A percentile compares a stretch with the other conserved stretches of the same genome.
These are phyloP conservation scores for Catharus ustulatus DNA, from an alignment of 2,797 vertebrate genomes.

Conservation along the genomic window DNA sequence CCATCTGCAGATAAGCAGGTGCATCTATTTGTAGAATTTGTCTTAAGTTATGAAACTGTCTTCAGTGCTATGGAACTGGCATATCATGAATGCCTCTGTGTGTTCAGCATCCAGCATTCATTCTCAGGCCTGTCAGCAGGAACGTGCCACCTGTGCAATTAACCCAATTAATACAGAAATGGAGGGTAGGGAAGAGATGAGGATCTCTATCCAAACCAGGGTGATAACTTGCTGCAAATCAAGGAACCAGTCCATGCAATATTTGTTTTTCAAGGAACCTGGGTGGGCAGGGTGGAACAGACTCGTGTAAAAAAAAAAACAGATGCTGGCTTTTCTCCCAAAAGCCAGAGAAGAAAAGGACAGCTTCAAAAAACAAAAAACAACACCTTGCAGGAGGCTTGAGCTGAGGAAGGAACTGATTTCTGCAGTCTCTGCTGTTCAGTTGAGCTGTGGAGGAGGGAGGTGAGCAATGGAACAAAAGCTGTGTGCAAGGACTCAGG, in stretches of 20 bases:
- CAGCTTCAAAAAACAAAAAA: background rate
- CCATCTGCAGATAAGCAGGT: conserved; percentile 51
- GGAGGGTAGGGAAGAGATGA: background rate
- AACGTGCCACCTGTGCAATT: background rate
- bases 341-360: background rate
- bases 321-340: background rate
- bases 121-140: background rate
- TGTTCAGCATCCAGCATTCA: background rate
- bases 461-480: background rate
- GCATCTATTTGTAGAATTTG: conserved; percentile 34
- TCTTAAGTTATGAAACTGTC: conserved; percentile 9
- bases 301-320: background rate
- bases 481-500: background rate
- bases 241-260: background rate
- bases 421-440: background rate
- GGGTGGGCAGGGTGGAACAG: background rate
- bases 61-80: background rate
- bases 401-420: background rate
- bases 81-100: background rate
- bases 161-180: background rate
- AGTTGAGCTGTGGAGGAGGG: background rate
- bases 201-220: background rate
- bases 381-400: background rate
- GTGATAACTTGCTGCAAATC: background rate
- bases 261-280: background rate